A percentile compares a stretch with the other conserved stretches of the same genome.
Conservation (phyloP, 2,888 invertebrate species). For the Ypsolopha sequella region DNA sequence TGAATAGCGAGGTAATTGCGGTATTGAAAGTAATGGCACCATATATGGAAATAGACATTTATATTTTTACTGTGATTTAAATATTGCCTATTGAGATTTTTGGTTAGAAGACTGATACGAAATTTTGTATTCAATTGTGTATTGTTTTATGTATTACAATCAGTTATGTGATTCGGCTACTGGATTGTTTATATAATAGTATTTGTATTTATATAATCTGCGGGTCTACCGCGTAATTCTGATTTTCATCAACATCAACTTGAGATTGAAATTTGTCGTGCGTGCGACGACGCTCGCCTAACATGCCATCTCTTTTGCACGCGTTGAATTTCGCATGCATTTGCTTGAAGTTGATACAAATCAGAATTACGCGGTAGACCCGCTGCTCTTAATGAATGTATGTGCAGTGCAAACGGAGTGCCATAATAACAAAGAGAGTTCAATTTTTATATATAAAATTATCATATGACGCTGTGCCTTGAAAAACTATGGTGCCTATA, state of each 20-base stretch:
- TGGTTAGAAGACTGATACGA: conserved; percentile 62
- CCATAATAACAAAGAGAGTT: conserved; percentile 35
- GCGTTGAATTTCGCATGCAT: too few relatives aligned
- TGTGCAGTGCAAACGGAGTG: conserved; percentile 55
- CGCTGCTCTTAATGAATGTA: conserved; percentile 35
- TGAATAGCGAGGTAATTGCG: conserved; percentile 15
- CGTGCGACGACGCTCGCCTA: too few relatives aligned
- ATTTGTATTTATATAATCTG: conserved; percentile 18
- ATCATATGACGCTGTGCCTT: conserved; percentile 42
- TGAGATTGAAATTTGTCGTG: too few relatives aligned
- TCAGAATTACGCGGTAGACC: too few relatives aligned
- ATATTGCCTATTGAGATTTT: conserved; percentile 63
- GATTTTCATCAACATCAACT: conserved; percentile 18
- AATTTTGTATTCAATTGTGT: conserved; percentile 12
- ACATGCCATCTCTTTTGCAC: too few relatives aligned
- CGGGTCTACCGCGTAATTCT: conserved; percentile 7
- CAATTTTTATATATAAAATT: conserved; percentile 17
- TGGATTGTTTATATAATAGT: conserved; percentile 9
- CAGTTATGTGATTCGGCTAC: background rate
- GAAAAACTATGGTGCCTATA: conserved; percentile 38
- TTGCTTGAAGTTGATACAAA: too few relatives aligned
- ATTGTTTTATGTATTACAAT: conserved; percentile 4
- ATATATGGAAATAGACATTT: conserved; percentile 23
- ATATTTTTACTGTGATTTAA: conserved; percentile 51
- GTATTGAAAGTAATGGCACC: conserved; percentile 35